Conservation (phyloP, 2,113 vertebrate species). For the Eptatretus burgeri region DNA sequence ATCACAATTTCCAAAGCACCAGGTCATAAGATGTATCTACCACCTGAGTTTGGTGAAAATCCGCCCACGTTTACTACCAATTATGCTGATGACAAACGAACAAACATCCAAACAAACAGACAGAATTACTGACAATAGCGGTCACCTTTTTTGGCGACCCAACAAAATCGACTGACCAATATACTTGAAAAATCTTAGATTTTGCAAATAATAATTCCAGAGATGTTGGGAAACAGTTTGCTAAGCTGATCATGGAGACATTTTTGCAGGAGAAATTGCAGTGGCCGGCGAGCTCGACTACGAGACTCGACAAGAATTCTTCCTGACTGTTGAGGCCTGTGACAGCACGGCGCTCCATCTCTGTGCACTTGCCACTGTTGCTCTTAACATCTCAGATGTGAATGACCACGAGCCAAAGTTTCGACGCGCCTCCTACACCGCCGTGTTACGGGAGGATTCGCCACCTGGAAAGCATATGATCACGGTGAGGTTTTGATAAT, state of each 20-base stretch:
- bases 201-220: too few species aligned
- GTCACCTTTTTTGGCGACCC: too few species aligned
- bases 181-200: too few species aligned
- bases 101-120: too few species aligned
- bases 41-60: too few species aligned
- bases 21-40: too few species aligned
- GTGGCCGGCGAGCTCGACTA: slow-evolving; percentile 50
- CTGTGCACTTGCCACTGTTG: slow-evolving; percentile 47
- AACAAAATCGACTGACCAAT: too few species aligned
- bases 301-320: slow-evolving; percentile 57
- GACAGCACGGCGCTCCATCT: slow-evolving; percentile 61
- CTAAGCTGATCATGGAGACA: neutral
- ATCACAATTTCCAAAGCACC: too few species aligned
- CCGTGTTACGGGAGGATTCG: slow-evolving; percentile 54
- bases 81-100: too few species aligned
- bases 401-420: slow-evolving; percentile 70
- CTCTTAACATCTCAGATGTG: slow-evolving; percentile 62
- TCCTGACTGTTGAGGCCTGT: slow-evolving; percentile 61
- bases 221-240: too few species aligned
- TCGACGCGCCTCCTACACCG: slow-evolving; percentile 36
- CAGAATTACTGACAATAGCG: too few species aligned
- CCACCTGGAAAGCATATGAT: slow-evolving; percentile 37
- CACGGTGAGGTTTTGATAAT: slow-evolving; percentile 20
- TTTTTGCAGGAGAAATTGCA: slow-evolving; percentile 35
- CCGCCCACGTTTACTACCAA: too few species aligned